phyloP scores from a whole-genome alignment of 2,113 vertebrate genomes.

The Phalacrocorax brasilianus region DNA sequence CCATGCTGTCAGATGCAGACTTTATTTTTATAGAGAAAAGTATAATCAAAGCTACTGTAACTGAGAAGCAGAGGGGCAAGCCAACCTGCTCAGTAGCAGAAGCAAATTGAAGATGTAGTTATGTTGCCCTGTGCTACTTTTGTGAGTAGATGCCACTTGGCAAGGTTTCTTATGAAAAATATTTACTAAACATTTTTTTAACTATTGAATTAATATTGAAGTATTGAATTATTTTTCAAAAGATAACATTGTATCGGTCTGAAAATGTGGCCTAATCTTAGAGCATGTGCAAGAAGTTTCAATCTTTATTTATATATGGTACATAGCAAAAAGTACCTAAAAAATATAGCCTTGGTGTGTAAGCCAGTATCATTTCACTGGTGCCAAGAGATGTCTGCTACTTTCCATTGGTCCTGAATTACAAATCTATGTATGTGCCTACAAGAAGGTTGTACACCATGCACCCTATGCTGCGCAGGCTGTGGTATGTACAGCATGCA shows the following conservation, averaged over 20 bases:
- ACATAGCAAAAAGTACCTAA: not conserved
- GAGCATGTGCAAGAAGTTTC: not conserved
- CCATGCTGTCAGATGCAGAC: not conserved
- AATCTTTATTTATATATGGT: not conserved
- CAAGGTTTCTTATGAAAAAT: not conserved
- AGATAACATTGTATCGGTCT: not conserved
- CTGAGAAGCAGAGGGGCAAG: not conserved
- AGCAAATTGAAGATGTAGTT: not conserved
- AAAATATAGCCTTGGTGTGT: not conserved
- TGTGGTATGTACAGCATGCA: rapidly evolving
- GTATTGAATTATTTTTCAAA: not conserved
- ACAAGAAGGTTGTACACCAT: not conserved
- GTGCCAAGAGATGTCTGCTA: not conserved
- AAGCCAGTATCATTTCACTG: not conserved
- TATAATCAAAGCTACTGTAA: not conserved
- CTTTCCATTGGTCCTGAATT: not conserved
- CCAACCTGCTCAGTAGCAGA: not conserved
- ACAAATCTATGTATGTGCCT: not conserved
- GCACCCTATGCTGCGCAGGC: not conserved
- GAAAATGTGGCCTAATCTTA: not conserved
- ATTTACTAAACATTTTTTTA: not conserved
- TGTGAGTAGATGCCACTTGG: not conserved
- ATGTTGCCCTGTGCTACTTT: not conserved
- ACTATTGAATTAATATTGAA: not conserved
- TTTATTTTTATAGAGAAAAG: not conserved